Base-by-base conservation (phyloP, 2,888 invertebrate genomes). In the Acrocyrtus sp. region DNA sequence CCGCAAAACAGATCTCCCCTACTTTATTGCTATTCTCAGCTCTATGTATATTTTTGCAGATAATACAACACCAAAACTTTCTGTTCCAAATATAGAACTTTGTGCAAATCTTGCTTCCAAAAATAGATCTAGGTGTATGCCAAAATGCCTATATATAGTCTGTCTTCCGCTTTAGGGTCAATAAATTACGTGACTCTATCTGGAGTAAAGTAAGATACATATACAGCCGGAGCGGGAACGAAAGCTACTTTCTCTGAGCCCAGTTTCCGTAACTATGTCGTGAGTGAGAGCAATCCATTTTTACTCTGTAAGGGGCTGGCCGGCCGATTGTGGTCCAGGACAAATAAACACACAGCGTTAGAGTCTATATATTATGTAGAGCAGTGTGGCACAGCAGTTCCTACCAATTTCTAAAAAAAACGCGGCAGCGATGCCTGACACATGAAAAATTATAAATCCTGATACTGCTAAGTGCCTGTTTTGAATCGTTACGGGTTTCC, bases 21-120 rank as follows among this genome's bases (percentile, higher is more conserved):
- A 17, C 47, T 47, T 17, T 48, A 10, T 48, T 48, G 5, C 21
- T 19, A 21, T 17, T 17, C 10, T 19, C 45, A 45, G 17, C 17
- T 17, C 15, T 17, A 22, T 2, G 24, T 15, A 26, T 48, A 19
- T 12, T 8, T 53, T 8, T 29, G 53, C 34, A 29, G 15, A 56
- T 27, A 51, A 26, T 27, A 15, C 15, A 43, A 27, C 19, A 8
- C 17, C 19, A 26, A 43, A 39, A 66, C 19, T 63, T 3, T 48
- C 54, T 48, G 12, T 19, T 61, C 61, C 69, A 69, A 69, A 69
- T 69, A 69, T 54, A 61, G 69, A 61, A 60, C 60, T 61, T 41
- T 39, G 26, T 53, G 61, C 56, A 45, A 56, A 61, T 69, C 53
- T 48, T 10, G 61, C 39, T 53, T 56, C 69, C 56, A 69, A 69